Conservation (phyloP, 2,113 vertebrate genomes). For the Hucho hucho region DNA sequence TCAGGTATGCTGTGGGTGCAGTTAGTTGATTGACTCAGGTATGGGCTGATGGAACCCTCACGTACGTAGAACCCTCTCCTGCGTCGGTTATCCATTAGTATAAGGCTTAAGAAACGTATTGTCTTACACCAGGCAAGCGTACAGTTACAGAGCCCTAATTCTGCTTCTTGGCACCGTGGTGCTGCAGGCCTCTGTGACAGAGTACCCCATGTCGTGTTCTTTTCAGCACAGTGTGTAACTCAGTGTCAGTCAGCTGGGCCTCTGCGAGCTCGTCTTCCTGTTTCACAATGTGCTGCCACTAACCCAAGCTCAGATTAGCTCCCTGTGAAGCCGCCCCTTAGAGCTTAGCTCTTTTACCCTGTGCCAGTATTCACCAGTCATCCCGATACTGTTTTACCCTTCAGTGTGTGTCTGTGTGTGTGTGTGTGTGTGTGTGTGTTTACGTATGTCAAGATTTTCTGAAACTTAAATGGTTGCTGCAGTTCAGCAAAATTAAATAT, state of each 20-base stretch:
- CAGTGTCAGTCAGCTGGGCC: slow-evolving; percentile 61
- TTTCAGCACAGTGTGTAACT: slow-evolving; percentile 68
- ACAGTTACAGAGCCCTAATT: slow-evolving; percentile 62
- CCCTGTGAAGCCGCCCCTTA: slow-evolving; percentile 59
- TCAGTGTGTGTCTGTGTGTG: slow-evolving; percentile 4
- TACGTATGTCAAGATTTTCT: background rate
- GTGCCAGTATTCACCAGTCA: slow-evolving; percentile 50
- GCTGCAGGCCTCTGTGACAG: slow-evolving; percentile 58
- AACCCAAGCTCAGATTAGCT: slow-evolving; percentile 65
- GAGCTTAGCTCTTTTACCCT: slow-evolving; percentile 26
- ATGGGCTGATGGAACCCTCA: background rate
- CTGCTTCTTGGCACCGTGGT: slow-evolving; percentile 65
- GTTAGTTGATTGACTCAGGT: slow-evolving; percentile 33
- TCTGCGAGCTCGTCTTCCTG: slow-evolving; percentile 65
- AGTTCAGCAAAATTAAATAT: background rate
- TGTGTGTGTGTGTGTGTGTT: background rate
- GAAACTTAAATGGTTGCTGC: background rate
- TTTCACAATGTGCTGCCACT: slow-evolving; percentile 57
- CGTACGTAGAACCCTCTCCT: slow-evolving; percentile 7
- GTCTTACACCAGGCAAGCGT: slow-evolving; percentile 49
- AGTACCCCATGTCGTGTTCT: slow-evolving; percentile 61
- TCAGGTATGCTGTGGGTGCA: no score
- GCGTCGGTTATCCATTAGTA: slow-evolving; percentile 23
- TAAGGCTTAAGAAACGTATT: slow-evolving; percentile 9
- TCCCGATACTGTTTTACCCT: slow-evolving; percentile 16